A percentile compares a stretch with the other conserved stretches of the same genome.
Evolutionary conservation across 2,888 invertebrate species (phyloP).

Genomic region (Scaptomyza flava): DNA sequence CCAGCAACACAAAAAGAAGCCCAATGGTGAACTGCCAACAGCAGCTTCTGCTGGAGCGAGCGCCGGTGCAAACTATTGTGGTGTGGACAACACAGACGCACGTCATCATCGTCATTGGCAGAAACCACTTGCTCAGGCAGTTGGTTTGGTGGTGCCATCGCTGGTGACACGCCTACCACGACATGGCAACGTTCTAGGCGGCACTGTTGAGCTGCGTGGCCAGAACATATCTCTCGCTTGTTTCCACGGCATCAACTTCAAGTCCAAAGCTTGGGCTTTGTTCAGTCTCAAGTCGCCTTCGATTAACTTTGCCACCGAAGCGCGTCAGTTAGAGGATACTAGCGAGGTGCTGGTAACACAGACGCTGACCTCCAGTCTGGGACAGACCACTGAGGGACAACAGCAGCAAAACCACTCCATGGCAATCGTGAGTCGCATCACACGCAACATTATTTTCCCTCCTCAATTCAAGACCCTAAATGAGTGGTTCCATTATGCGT

Average conservation of each 20-base stretch:
- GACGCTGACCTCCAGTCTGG: slow-evolving; percentile 94
- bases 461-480: slow-evolving; percentile 97
- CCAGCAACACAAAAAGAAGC: slow-evolving; percentile 84
- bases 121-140: slow-evolving; percentile 91
- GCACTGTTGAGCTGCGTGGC: slow-evolving; percentile 94
- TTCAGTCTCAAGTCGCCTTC: slow-evolving; percentile 97
- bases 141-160: slow-evolving; percentile 91
- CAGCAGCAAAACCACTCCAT: slow-evolving; percentile 91
- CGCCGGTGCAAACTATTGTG: slow-evolving; percentile 26
- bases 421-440: slow-evolving; percentile 97
- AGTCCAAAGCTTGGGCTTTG: slow-evolving; percentile 97
- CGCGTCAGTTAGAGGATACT: slow-evolving; percentile 92
- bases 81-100: slow-evolving; percentile 86
- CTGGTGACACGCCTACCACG: slow-evolving; percentile 89
- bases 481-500: slow-evolving; percentile 99
- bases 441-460: slow-evolving; percentile 95
- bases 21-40: slow-evolving; percentile 71
- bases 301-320: slow-evolving; percentile 96
- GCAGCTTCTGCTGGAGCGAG: slow-evolving; percentile 20
- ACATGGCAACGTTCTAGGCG: slow-evolving; percentile 92
- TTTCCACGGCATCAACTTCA: slow-evolving; percentile 98
- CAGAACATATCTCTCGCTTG: slow-evolving; percentile 97
- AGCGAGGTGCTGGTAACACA: slow-evolving; percentile 94
- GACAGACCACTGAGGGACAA: slow-evolving; percentile 88
- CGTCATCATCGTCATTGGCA: slow-evolving; percentile 98